These are phyloP conservation scores for Diachasma alloeum DNA, from an alignment of 1,140 invertebrate genomes.

Conservation along the genomic window DNA sequence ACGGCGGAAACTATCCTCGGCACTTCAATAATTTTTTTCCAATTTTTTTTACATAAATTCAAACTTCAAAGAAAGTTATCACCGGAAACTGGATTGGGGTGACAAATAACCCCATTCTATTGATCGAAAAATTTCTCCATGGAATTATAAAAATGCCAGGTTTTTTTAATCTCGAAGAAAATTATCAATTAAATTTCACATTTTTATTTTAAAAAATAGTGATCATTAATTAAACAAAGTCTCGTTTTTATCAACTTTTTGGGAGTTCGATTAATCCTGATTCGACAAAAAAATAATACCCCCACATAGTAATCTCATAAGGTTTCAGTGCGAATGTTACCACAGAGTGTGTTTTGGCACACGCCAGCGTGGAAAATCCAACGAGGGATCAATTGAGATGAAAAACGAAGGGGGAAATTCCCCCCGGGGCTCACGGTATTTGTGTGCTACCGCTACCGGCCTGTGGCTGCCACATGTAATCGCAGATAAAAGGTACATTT, in stretches of 20 bases:
- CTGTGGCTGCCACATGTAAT: not conserved
- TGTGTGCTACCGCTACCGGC: not conserved
- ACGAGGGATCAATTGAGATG: not conserved
- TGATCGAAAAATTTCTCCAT: too few relatives aligned
- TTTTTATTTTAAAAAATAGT: too few relatives aligned
- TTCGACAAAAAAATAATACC: not conserved
- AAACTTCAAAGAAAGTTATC: too few relatives aligned
- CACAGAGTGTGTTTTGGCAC: not conserved
- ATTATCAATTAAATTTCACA: too few relatives aligned
- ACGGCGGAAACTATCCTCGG: not conserved
- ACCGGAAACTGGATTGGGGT: too few relatives aligned
- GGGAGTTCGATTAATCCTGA: not conserved
- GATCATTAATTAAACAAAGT: too few relatives aligned
- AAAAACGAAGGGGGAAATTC: not conserved
- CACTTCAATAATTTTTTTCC: too few relatives aligned
- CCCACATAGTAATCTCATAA: not conserved
- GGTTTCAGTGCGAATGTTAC: not conserved
- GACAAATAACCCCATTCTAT: too few relatives aligned
- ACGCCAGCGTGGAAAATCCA: not conserved
- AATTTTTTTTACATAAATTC: too few relatives aligned
- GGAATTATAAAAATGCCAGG: too few relatives aligned
- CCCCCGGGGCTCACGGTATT: not conserved
- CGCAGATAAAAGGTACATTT: not conserved
- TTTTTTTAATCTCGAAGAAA: too few relatives aligned
- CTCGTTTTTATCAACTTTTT: too few relatives aligned